Conservation (phyloP, 2,888 invertebrate genomes). For the Apamea sordens region DNA sequence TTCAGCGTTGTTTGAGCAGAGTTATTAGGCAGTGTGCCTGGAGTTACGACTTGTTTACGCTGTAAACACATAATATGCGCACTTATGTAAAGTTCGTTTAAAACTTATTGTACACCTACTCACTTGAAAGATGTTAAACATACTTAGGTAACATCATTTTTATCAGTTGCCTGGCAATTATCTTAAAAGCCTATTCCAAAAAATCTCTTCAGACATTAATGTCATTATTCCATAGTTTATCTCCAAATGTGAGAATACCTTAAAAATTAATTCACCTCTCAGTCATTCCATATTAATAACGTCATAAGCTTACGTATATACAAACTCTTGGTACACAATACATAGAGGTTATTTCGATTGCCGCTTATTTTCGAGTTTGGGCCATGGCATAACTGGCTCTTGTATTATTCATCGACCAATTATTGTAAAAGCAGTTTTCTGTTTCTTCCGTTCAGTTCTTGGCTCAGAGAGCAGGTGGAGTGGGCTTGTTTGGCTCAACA, state of each 20-base stretch:
- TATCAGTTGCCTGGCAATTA: conserved; percentile 3
- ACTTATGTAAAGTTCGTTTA: conserved; percentile 22
- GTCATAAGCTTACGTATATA: conserved; percentile 56
- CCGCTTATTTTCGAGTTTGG: conserved; percentile 82
- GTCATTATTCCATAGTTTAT: conserved; percentile 9
- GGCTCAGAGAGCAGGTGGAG: conserved; percentile 74
- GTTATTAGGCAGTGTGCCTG: conserved; percentile 43
- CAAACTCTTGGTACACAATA: conserved; percentile 48
- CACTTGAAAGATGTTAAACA: conserved; percentile 23
- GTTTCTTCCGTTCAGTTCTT: conserved; percentile 73
- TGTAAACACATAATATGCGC: conserved; percentile 15
- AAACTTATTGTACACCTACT: background rate
- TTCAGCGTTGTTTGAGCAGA: conserved; percentile 32
- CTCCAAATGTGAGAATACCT: conserved; percentile 2
- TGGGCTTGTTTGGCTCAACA: conserved; percentile 82
- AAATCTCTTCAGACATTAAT: conserved; percentile 23
- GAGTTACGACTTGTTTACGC: conserved; percentile 44
- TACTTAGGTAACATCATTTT: conserved; percentile 1
- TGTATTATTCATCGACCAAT: conserved; percentile 91
- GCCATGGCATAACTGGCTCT: conserved; percentile 86
- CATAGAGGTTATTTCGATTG: conserved; percentile 58
- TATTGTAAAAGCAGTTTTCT: conserved; percentile 89
- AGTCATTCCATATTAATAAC: conserved; percentile 51
- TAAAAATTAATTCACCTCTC: conserved; percentile 35
- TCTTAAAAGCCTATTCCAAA: conserved; percentile 19